A percentile compares a stretch with the other conserved stretches of the same genome.
These are phyloP conservation scores for Chesias legatella DNA, from an alignment of 2,888 invertebrate genomes.

Conservation along the genomic window DNA sequence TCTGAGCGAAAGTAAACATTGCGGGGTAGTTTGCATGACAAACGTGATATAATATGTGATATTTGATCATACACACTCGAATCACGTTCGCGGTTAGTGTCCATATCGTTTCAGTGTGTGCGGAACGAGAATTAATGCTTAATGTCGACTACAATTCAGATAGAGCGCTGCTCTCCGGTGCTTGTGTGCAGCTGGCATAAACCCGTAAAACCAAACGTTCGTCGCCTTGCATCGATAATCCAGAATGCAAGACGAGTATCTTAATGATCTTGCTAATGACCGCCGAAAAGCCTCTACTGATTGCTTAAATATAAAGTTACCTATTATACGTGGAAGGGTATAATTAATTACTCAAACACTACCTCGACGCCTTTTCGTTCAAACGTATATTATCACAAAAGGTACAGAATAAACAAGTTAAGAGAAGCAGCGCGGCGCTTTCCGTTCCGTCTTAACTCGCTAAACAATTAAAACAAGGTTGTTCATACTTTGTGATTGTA, in stretches of 20 bases:
- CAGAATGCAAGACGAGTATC: slow-evolving; percentile 40
- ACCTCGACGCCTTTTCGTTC: slow-evolving; percentile 4
- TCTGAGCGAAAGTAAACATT: slow-evolving; percentile 8
- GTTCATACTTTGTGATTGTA: slow-evolving; percentile 10
- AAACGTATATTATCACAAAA: slow-evolving; percentile 10
- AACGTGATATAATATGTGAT: slow-evolving; percentile 11
- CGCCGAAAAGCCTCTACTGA: slow-evolving; percentile 35
- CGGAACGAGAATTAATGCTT: slow-evolving; percentile 13
- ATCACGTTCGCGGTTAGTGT: slow-evolving; percentile 18
- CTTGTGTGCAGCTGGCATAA: slow-evolving; percentile 14
- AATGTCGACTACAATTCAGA: slow-evolving; percentile 14
- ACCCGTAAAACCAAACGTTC: slow-evolving; percentile 14
- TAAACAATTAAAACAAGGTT: slow-evolving; percentile 17
- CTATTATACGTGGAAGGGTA: slow-evolving; percentile 27
- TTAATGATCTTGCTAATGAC: slow-evolving; percentile 52
- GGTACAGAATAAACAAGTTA: slow-evolving; percentile 6
- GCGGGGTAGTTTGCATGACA: slow-evolving; percentile 1
- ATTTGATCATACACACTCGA: slow-evolving; percentile 12
- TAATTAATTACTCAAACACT: slow-evolving; percentile 1
- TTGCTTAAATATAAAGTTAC: slow-evolving; percentile 32
- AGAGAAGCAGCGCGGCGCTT: slow-evolving; percentile 8
- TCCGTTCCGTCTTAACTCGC: slow-evolving; percentile 9
- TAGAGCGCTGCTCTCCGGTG: slow-evolving; percentile 3
- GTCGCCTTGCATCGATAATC: slow-evolving; percentile 33
- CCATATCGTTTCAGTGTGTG: slow-evolving; percentile 16